Percentiles rank a stretch among this genome's conserved stretches.
These are phyloP conservation scores for Lepilemur ruficaudatus DNA, from an alignment of 2,797 vertebrate genomes.

Conservation along the genomic window DNA sequence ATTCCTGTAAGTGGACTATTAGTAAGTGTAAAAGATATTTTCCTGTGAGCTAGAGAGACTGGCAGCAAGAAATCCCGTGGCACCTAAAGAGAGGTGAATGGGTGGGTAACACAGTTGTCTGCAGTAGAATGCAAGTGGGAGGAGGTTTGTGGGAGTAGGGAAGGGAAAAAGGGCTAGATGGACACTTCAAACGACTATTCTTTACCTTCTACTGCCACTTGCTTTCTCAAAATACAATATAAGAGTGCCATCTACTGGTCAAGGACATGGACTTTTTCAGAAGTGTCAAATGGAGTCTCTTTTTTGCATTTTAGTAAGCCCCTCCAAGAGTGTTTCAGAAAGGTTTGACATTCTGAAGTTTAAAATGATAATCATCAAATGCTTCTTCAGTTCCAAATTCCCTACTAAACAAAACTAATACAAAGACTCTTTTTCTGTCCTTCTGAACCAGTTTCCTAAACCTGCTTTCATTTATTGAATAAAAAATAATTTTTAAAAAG, in stretches of 20 bases:
- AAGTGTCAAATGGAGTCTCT: neutral
- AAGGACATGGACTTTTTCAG: neutral
- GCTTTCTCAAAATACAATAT: neutral
- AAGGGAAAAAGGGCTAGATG: neutral
- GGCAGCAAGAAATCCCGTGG: neutral
- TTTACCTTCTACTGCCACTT: accelerated
- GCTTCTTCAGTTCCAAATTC: neutral
- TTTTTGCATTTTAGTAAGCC: neutral
- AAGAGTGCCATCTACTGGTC: conserved; percentile 52
- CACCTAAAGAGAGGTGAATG: neutral
- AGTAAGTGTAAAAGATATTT: neutral
- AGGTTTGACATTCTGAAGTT: neutral
- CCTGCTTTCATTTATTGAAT: neutral
- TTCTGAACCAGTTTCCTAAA: neutral
- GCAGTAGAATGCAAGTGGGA: neutral
- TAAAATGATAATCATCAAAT: neutral
- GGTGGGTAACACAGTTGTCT: neutral
- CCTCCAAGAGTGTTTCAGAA: neutral
- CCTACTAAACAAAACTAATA: neutral
- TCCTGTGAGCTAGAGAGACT: neutral
- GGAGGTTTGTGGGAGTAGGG: neutral
- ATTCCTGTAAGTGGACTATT: neutral
- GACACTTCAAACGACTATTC: neutral
- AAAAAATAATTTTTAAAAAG: neutral
- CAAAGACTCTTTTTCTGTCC: neutral